Base-by-base conservation (phyloP, 1,140 invertebrate species). In the Epicauta chinensis region DNA sequence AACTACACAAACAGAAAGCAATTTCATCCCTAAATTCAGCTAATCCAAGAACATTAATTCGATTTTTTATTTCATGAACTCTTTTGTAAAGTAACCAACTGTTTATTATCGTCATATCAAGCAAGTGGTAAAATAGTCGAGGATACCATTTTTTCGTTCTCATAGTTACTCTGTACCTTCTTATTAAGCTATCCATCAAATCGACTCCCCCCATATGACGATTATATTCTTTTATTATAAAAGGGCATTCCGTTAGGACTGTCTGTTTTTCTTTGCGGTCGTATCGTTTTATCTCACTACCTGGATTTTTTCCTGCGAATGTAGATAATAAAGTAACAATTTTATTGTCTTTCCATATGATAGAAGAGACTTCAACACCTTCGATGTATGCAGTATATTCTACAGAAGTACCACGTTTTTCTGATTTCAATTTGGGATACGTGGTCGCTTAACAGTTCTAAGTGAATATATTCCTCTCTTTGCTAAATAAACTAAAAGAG, bases 131-230 rank as follows among this genome's bases (percentile, higher is more conserved):
- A 59, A 76, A 73, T 16, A 76, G 58, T 52, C 69, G 41, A 11
- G 68, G 54, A 51, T 71, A 68, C 67, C 68, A 74, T 58, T 73
- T 68, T 58, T 64, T 66, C 43, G 60, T 68, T 61, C 67, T 71
- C 16, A 71, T 67, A 59, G 48, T 56, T 30, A 71, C 68, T 48
- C 62, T 55, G 60, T 76, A 71, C 48, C 68, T 63, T 10, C 66
- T 66, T 48, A 74, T 69, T 14, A 73, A 58, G 43, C 59, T 67
- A 54, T 73, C 70, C 54, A 68, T 65, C 44, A 71, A 55, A 45
- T 74, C 69, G 15, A 74, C 72, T 16, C 71, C 73, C 32, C 71
- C 72, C 73, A 76, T 76, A 58, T 73, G 51, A 2, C 34, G 34
- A 35, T 55, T 55, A 35, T 51, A 55, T 43, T 55, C 39, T 12